Evolutionary conservation across 2,888 invertebrate species (phyloP).

Genomic region (Prosopocoilus inquinatus): DNA sequence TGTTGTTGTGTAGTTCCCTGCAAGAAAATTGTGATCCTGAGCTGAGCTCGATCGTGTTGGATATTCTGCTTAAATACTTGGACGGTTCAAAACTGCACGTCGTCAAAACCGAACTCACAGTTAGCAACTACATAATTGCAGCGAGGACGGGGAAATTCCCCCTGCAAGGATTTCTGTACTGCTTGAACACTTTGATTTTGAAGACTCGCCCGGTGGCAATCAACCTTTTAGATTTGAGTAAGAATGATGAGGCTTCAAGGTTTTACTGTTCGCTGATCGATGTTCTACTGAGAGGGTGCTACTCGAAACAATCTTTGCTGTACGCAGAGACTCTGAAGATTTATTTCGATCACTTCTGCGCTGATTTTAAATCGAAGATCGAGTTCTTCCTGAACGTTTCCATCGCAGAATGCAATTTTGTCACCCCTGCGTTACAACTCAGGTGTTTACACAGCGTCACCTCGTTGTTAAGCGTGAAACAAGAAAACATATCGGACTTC

Average conservation of each 20-base stretch:
- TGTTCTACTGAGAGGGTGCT: slow-evolving; percentile 54
- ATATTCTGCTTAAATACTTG: slow-evolving; percentile 51
- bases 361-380: slow-evolving; percentile 51
- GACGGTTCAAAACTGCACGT: slow-evolving; percentile 47
- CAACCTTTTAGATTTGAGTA: slow-evolving; percentile 50
- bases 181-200: slow-evolving; percentile 54
- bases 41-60: slow-evolving; percentile 46
- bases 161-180: slow-evolving; percentile 57
- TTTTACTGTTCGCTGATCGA: slow-evolving; percentile 52
- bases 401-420: slow-evolving; percentile 32
- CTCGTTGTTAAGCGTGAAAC: slow-evolving; percentile 24
- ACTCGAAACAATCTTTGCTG: slow-evolving; percentile 37
- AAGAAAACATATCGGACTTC: slow-evolving; percentile 41
- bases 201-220: slow-evolving; percentile 51
- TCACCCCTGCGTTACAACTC: slow-evolving; percentile 52
- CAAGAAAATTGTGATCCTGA: slow-evolving; percentile 47
- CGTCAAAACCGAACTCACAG: slow-evolving; percentile 39
- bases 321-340: slow-evolving; percentile 45
- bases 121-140: slow-evolving; percentile 46
- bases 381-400: slow-evolving; percentile 60
- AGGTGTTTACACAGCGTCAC: slow-evolving; percentile 48
- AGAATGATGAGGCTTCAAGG: slow-evolving; percentile 45
- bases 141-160: slow-evolving; percentile 54
- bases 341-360: slow-evolving; percentile 53
- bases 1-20: slow-evolving; percentile 52